Evolutionary conservation across 2,888 invertebrate species (phyloP).

Genomic region (Caenorhabditis plicata): DNA sequence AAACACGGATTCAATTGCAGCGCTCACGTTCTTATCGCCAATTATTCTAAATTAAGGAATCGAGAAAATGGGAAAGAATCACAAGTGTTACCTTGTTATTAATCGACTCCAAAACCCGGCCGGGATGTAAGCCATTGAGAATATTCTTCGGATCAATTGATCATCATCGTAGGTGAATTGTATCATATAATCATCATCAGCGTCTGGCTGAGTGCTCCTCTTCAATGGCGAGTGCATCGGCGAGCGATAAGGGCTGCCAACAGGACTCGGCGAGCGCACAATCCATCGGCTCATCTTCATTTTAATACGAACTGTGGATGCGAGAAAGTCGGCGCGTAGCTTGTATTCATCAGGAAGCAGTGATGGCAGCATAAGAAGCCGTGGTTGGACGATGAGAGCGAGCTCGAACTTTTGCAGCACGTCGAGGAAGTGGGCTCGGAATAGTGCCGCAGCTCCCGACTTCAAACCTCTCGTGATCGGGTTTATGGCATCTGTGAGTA

Average conservation of each 20-base stretch:
- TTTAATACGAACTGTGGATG: constrained; percentile 64
- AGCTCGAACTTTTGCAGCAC: constrained; percentile 69
- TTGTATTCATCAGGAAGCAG: constrained; percentile 82
- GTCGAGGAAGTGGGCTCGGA: constrained; percentile 32
- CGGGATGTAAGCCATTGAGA: constrained; percentile 88
- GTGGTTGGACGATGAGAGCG: constrained; percentile 90
- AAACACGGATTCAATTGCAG: constrained; percentile 36
- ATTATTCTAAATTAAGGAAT: constrained; percentile 35
- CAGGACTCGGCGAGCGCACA: constrained; percentile 24
- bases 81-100: constrained; percentile 74
- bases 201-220: background rate
- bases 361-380: constrained; percentile 87
- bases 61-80: background rate
- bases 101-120: constrained; percentile 96
- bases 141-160: constrained; percentile 65
- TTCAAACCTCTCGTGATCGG: constrained; percentile 25
- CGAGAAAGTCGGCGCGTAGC: constrained; percentile 67
- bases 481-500: constrained; percentile 34
- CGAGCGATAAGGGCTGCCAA: constrained; percentile 8
- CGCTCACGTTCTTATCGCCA: constrained; percentile 50
- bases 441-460: constrained; percentile 12
- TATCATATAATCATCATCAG: constrained; percentile 20
- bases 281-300: constrained; percentile 41
- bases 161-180: constrained; percentile 39
- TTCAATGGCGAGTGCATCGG: constrained; percentile 18